Percentiles rank a stretch among this genome's conserved stretches.
phyloP scores from a whole-genome alignment of 2,113 vertebrate species.

The Scopus umbretta region DNA sequence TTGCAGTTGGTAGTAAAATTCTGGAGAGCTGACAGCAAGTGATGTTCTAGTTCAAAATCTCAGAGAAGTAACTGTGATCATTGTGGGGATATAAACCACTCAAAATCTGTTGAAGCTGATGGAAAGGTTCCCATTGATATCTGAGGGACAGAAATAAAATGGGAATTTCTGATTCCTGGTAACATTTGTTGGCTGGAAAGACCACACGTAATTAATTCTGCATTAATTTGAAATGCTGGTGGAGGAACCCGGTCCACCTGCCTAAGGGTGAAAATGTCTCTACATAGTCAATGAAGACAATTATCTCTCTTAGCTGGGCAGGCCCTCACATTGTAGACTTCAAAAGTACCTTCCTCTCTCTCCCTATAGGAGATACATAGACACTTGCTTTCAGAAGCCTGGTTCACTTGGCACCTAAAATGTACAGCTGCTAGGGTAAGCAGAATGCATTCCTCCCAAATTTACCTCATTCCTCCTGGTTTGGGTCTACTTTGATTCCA shows the following conservation, averaged over 20 bases:
- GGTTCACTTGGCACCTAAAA: neutral
- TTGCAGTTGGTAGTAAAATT: slow-evolving; percentile 26
- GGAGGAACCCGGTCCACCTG: neutral
- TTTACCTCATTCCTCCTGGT: neutral
- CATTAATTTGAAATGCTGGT: neutral
- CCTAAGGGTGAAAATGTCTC: neutral
- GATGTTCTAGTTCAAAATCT: slow-evolving; percentile 6
- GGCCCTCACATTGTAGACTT: fast-evolving
- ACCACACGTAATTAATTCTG: neutral
- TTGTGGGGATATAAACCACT: neutral
- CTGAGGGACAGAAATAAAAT: neutral
- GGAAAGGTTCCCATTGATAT: neutral
- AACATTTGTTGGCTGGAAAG: neutral
- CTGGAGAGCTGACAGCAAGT: slow-evolving; percentile 34
- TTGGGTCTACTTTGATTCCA: neutral
- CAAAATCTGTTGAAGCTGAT: neutral
- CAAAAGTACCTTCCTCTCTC: neutral
- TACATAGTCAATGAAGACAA: neutral
- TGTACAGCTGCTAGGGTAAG: neutral
- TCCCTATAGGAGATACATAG: neutral
- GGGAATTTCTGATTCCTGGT: neutral
- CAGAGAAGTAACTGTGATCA: neutral
- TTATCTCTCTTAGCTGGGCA: neutral
- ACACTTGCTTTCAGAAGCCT: neutral
- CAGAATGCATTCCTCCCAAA: neutral